Evolutionary conservation across 1,140 invertebrate genomes (phyloP), one percentile per base, ranked within the genome.

Genomic region (Caenorhabditis inopinata): DNA sequence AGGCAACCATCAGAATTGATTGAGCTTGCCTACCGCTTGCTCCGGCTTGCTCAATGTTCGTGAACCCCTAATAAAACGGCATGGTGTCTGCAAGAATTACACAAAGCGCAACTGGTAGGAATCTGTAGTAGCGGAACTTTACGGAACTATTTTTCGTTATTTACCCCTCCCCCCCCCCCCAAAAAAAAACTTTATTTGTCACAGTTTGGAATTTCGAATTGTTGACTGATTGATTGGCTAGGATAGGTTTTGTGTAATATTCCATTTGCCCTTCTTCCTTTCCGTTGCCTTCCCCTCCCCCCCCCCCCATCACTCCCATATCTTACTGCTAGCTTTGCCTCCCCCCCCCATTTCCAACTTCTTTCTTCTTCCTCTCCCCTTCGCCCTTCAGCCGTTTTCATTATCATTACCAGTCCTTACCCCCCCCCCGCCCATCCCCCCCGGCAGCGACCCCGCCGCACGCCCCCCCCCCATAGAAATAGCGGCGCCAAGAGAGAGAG

Each of bases 311-410:
- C 62, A 0, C 21, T 35, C 53, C 32, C 7, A 27, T 62, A 62
- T 62, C 53, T 45, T 35, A 9, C n/a, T 62, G n/a, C n/a, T n/a
- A n/a, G n/a, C n/a, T n/a, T n/a, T n/a, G n/a, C n/a, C n/a, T n/a
- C n/a, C n/a, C 53, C 38, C 12, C 45, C 16, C 68, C 45, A 11
- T 21, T 45, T 45, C 11, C 45, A 27, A 27, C 18, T n/a, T 18
- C 21, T 18, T 38, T n/a, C 29, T 38, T 16, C 11, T 27, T 47
- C 16, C 16, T 21, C 38, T 45, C 23, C n/a, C n/a, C n/a, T n/a
- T n/a, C n/a, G n/a, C n/a, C n/a, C n/a, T n/a, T 47, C 48, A 47
- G 73, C 14, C 46, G 48, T 48, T 75, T 75, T 75, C 73, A 75
- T 46, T 75, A 46, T 48, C 46, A 47, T 75, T 48, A 47, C 46